These are phyloP conservation scores for Carcinoscorpius rotundicauda DNA, from an alignment of 1,140 invertebrate genomes.

Conservation along the genomic window DNA sequence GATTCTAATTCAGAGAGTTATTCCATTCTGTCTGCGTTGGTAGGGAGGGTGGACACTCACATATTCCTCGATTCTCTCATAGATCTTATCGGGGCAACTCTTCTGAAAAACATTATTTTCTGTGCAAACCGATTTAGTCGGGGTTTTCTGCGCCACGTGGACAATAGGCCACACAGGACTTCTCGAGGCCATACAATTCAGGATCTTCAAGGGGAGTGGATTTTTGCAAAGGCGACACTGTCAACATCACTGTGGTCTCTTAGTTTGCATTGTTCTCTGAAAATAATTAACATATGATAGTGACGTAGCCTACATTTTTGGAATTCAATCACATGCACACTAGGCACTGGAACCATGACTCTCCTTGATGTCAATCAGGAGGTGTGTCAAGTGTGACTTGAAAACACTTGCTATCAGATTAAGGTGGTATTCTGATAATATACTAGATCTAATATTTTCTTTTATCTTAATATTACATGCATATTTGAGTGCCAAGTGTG, in stretches of 20 bases:
- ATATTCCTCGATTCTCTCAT: too few relatives aligned
- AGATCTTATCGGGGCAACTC: too few relatives aligned
- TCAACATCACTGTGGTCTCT: slow-evolving; percentile 12
- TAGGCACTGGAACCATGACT: slow-evolving; percentile 6
- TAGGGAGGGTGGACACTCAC: too few relatives aligned
- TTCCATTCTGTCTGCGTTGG: too few relatives aligned
- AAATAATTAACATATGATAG: slow-evolving; percentile 30
- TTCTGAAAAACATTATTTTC: too few relatives aligned
- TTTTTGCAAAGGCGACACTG: slow-evolving; percentile 15
- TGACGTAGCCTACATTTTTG: slow-evolving; percentile 38
- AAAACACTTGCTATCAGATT: too few relatives aligned
- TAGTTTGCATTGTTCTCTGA: slow-evolving; percentile 9
- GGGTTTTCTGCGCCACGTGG: slow-evolving; percentile 23
- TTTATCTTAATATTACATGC: too few relatives aligned
- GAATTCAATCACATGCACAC: slow-evolving; percentile 31
- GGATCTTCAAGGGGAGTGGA: slow-evolving; percentile 29
- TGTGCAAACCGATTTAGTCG: slow-evolving; percentile 1
- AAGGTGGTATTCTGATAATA: too few relatives aligned
- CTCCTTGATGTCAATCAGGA: slow-evolving; percentile 27
- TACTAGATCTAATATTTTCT: too few relatives aligned
- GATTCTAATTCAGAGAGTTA: too few relatives aligned
- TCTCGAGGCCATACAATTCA: slow-evolving; percentile 29
- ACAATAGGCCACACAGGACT: slow-evolving; percentile 32
- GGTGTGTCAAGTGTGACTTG: neutral
- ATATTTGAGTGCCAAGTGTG: too few relatives aligned